A percentile compares a stretch with the other conserved stretches of the same genome.
phyloP scores from a whole-genome alignment of 1,140 invertebrate genomes.

The Diorhabda carinulata region DNA sequence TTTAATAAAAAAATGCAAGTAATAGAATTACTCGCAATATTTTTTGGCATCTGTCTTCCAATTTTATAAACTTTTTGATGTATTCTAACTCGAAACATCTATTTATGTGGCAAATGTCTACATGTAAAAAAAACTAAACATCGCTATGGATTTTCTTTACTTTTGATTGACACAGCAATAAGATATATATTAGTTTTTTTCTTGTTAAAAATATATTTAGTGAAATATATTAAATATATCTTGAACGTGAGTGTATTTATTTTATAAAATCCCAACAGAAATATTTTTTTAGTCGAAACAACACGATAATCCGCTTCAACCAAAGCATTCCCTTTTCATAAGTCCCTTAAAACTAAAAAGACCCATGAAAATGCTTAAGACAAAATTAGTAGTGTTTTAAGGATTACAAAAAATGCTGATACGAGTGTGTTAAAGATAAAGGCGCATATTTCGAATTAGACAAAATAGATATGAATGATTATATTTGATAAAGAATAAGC shows the following conservation, averaged over 20 bases:
- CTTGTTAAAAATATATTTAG: constrained; percentile 3
- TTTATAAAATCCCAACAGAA: too few relatives aligned
- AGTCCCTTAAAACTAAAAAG: too few relatives aligned
- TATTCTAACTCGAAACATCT: background rate
- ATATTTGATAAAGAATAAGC: too few relatives aligned
- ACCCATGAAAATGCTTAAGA: too few relatives aligned
- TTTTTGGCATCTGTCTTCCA: constrained; percentile 13
- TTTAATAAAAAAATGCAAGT: constrained; percentile 7
- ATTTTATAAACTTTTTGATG: constrained; percentile 9
- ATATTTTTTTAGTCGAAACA: too few relatives aligned
- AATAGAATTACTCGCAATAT: constrained; percentile 11
- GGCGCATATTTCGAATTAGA: too few relatives aligned
- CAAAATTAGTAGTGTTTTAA: too few relatives aligned
- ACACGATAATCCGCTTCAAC: too few relatives aligned
- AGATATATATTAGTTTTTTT: background rate
- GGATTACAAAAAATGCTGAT: too few relatives aligned
- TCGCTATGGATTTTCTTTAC: background rate
- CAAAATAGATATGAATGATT: too few relatives aligned
- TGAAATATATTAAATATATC: constrained; percentile 1
- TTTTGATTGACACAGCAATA: background rate
- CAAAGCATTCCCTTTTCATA: too few relatives aligned
- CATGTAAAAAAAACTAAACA: background rate
- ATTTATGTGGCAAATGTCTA: background rate
- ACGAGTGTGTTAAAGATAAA: too few relatives aligned
- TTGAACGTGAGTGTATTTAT: background rate